phyloP scores from a whole-genome alignment of 2,797 vertebrate species.

The Hyperoplus immaculatus region DNA sequence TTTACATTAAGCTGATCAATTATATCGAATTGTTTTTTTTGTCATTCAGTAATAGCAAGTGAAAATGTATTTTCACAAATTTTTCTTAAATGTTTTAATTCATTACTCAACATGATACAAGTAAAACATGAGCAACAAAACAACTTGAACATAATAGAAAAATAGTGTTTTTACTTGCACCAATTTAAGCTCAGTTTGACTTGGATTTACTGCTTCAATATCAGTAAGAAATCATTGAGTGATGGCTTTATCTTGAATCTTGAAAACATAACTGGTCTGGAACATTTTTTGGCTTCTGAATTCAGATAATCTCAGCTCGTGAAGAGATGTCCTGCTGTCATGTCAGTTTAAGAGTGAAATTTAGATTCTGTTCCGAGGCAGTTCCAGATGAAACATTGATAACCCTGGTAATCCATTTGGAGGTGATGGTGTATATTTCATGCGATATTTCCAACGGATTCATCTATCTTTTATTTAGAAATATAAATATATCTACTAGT shows the following conservation, averaged over 20 bases:
- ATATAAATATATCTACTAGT: background rate
- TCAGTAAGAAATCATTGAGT: background rate
- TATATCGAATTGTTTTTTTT: background rate
- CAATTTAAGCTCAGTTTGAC: background rate
- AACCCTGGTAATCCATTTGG: background rate
- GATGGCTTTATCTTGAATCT: background rate
- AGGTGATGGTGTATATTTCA: background rate
- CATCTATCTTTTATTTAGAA: background rate
- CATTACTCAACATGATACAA: background rate
- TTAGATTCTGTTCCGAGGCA: background rate
- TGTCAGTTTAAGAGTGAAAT: slow-evolving; percentile 1
- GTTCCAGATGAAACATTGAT: background rate
- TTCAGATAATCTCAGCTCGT: background rate
- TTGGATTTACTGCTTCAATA: background rate
- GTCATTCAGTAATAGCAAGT: background rate
- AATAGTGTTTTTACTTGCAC: background rate
- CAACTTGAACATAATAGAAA: background rate
- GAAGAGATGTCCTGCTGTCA: slow-evolving; percentile 7
- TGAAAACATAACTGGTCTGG: background rate
- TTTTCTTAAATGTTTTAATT: no score
- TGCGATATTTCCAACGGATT: background rate
- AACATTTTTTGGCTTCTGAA: background rate
- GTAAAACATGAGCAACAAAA: background rate
- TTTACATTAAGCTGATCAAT: background rate
- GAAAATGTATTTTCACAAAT: background rate